Evolutionary conservation across 2,113 vertebrate species (phyloP).

Genomic region (Phodopus roborovskii): DNA sequence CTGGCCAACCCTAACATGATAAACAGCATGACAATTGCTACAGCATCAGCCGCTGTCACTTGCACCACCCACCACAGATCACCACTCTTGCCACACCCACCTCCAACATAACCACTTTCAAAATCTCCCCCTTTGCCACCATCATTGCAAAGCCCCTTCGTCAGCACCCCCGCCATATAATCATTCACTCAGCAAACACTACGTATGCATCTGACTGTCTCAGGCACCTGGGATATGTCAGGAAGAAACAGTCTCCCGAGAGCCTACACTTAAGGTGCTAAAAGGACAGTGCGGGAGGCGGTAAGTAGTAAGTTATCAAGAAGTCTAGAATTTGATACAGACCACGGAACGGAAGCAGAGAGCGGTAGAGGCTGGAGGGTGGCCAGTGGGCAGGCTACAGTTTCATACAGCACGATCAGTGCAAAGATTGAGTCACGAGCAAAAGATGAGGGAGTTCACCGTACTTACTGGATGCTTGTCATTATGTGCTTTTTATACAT

Average conservation of each 20-base stretch:
- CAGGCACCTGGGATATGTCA: no score
- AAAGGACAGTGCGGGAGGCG: not conserved
- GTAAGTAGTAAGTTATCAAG: not conserved
- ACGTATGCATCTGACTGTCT: not conserved
- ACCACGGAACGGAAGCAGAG: not conserved
- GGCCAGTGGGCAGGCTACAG: fast-evolving
- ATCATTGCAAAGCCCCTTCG: not conserved
- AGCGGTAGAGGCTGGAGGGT: fast-evolving
- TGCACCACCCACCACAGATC: not conserved
- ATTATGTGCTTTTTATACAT: not conserved
- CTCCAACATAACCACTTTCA: not conserved
- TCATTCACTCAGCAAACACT: not conserved
- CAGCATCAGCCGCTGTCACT: not conserved
- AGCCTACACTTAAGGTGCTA: not conserved
- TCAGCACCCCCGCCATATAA: fast-evolving
- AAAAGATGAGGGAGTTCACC: no score
- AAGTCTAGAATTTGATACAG: not conserved
- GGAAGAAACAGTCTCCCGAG: not conserved
- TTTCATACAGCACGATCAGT: not conserved
- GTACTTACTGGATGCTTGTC: not conserved
- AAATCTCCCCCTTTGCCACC: not conserved
- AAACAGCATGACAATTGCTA: not conserved
- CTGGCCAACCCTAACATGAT: no score
- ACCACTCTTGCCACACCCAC: not conserved
- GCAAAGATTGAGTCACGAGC: not conserved